Percentiles rank a stretch among this genome's conserved stretches.
Conservation (phyloP, 2,888 invertebrate species). For the Plemyria rubiginata region DNA sequence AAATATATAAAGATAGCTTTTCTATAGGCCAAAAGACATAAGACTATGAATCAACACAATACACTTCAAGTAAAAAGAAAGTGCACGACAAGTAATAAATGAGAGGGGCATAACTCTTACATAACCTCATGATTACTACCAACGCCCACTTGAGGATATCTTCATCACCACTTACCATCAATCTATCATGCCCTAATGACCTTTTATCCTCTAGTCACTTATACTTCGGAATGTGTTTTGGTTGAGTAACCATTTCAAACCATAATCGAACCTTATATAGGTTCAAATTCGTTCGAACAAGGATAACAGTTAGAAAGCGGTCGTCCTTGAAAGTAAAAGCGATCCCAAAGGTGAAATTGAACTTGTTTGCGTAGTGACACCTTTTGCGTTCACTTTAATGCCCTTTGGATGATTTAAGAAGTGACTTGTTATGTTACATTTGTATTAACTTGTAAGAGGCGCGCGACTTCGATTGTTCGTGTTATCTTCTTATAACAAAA, state of each 20-base stretch:
- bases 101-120: background rate
- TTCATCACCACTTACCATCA: constrained; percentile 9
- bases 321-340: constrained; percentile 72
- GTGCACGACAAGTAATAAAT: background rate
- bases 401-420: constrained; percentile 12
- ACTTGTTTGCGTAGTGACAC: constrained; percentile 33
- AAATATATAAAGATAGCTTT: too few relatives aligned
- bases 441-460: background rate
- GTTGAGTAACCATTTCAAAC: background rate
- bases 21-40: too few relatives aligned
- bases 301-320: constrained; percentile 60
- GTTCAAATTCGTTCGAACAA: constrained; percentile 8
- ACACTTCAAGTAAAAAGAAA: background rate
- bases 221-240: constrained; percentile 15
- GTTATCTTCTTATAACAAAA: too few relatives aligned
- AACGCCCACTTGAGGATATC: background rate
- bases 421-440: background rate
- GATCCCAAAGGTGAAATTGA: constrained; percentile 65
- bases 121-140: background rate
- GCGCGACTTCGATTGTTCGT: too few relatives aligned
- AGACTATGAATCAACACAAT: background rate
- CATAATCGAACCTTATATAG: background rate
- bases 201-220: constrained; percentile 1
- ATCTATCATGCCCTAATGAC: constrained; percentile 14
- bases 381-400: constrained; percentile 15